These are phyloP conservation scores for Deroplatys truncata DNA, from an alignment of 2,888 invertebrate species.

Conservation along the genomic window DNA sequence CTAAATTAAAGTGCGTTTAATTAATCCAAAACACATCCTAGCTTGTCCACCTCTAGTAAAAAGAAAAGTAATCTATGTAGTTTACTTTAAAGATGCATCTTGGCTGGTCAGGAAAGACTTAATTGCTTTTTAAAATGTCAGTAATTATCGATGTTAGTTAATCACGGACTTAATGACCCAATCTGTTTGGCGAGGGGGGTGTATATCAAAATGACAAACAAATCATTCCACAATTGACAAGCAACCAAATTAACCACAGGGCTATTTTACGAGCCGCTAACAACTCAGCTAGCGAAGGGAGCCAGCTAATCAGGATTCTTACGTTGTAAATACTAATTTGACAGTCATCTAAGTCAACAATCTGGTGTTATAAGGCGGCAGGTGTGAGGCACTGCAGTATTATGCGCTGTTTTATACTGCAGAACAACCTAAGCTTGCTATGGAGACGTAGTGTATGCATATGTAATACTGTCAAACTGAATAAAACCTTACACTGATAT, in stretches of 20 bases:
- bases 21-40: neutral
- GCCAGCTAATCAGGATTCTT: neutral
- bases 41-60: neutral
- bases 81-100: slow-evolving; percentile 13
- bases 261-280: slow-evolving; percentile 1
- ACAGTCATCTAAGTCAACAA: slow-evolving; percentile 9
- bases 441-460: neutral
- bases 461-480: too few species aligned
- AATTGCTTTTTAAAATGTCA: slow-evolving; percentile 10
- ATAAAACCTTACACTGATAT: too few species aligned
- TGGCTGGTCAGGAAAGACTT: neutral
- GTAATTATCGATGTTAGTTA: slow-evolving; percentile 11
- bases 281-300: neutral
- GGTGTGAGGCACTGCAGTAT: neutral
- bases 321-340: slow-evolving; percentile 4
- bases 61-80: neutral
- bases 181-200: neutral
- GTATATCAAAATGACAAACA: slow-evolving; percentile 17
- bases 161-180: neutral
- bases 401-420: neutral
- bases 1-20: neutral
- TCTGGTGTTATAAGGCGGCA: slow-evolving; percentile 4
- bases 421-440: neutral
- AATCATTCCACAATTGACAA: slow-evolving; percentile 6
- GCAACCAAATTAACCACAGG: slow-evolving; percentile 4